Base-by-base conservation (phyloP, 2,113 vertebrate species). In the Dicrurus megarhynchus region DNA sequence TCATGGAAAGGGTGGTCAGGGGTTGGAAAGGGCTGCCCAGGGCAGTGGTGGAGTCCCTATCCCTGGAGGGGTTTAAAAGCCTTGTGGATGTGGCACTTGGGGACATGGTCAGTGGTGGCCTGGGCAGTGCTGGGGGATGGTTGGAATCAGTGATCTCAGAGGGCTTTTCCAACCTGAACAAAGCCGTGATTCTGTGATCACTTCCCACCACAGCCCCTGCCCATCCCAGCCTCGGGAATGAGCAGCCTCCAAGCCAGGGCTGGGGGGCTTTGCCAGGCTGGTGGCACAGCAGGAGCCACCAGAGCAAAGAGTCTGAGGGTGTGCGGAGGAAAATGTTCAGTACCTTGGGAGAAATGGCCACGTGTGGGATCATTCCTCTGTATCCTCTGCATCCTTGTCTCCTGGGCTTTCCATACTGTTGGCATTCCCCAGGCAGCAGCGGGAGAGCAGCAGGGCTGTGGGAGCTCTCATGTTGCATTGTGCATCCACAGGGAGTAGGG, bases 381-480 rank as follows among this genome's bases (percentile, higher is more conserved):
- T 7, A 33, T 35, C 64, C 59, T 42, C 76, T 49, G 0, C 22
- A 22, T 26, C 27, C 17, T 37, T 7, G 16, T 32, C 79, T 46
- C 37, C 16, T 41, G 76, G 37, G 52, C 24, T 75, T 53, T n/a
- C 52, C 3, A 0, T 2, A 19, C 27, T 13, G 0, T 3, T 33
- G 60, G 41, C 39, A 33, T 81, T 64, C 32, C 73, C n/a, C 42
- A 27, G 74, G 79, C 47, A 81, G 78, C 39, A 81, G 68, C 23
- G 18, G 78, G 39, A 22, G 41, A 71, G 16, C 89, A 67, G 37
- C 15, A 8, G 32, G 53, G 33, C 73, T 52, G 14, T 28, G 63
- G 44, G 46, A 77, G 46, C 33, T 60, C 14, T 60, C 11, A 1
- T 4, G 27, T 20, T 37, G 26, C 14, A 7, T 1, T 78, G 57